These are phyloP conservation scores for Pica pica DNA, from an alignment of 2,113 vertebrate genomes.

Conservation along the genomic window DNA sequence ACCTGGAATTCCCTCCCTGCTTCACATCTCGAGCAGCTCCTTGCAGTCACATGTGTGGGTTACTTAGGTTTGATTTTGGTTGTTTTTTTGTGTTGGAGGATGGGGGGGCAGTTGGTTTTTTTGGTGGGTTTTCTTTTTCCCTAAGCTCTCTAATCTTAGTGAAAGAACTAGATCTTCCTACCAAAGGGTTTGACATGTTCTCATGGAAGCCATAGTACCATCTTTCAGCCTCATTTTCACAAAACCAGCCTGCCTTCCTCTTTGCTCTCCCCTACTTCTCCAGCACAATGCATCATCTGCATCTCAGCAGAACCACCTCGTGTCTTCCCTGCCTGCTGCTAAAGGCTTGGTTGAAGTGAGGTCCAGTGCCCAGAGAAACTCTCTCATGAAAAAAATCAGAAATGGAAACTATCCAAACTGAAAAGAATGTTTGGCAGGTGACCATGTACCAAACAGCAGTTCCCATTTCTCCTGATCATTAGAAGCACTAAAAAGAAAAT, in stretches of 20 bases:
- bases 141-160: background rate
- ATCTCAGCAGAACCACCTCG: background rate
- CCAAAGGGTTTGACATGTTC: background rate
- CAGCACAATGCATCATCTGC: background rate
- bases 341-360: background rate
- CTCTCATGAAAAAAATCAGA: background rate
- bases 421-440: conserved; percentile 1
- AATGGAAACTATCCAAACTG: conserved; percentile 10
- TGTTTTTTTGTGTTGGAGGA: background rate
- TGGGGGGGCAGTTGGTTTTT: too few species aligned
- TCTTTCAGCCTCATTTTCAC: background rate
- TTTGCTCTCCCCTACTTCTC: background rate
- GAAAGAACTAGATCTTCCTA: background rate
- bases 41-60: background rate
- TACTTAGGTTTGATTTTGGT: background rate
- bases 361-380: background rate
- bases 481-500: background rate
- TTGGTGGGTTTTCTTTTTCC: too few species aligned
- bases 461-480: conserved; percentile 18
- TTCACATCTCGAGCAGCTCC: background rate
- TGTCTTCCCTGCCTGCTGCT: background rate
- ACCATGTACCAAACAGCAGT: background rate
- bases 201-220: background rate
- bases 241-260: background rate
- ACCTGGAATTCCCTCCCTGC: background rate